Evolutionary conservation across 1,140 invertebrate species (phyloP).

Genomic region (Drosophila ironensis): DNA sequence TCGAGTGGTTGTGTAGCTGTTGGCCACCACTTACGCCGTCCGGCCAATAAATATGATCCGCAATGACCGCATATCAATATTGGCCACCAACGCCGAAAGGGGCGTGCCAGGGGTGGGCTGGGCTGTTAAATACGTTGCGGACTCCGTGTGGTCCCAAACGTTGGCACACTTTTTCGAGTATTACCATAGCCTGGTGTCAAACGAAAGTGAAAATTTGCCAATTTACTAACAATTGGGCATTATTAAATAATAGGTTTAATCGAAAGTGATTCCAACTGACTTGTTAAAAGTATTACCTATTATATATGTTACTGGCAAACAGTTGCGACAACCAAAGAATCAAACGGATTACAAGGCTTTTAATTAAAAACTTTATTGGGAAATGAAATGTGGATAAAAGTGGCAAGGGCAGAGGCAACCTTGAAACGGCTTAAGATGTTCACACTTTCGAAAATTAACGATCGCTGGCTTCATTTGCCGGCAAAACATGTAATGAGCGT

Average conservation of each 20-base stretch:
- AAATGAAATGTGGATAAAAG: constrained; percentile 25
- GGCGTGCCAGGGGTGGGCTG: constrained; percentile 1
- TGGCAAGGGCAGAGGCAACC: constrained; percentile 3
- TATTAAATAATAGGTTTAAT: constrained; percentile 16
- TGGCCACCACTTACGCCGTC: constrained; percentile 15
- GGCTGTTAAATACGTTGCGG: neutral
- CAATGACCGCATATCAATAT: constrained; percentile 62
- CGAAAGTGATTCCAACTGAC: no score
- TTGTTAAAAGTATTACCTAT: no score
- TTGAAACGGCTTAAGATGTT: constrained; percentile 37
- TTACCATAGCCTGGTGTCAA: neutral
- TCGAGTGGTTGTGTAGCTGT: neutral
- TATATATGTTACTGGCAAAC: no score
- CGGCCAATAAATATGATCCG: constrained; percentile 39
- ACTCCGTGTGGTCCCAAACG: neutral
- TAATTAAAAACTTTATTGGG: constrained; percentile 46
- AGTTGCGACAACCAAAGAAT: neutral
- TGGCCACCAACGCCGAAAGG: constrained; percentile 30
- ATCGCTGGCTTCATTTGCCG: constrained; percentile 29
- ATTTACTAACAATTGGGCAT: neutral
- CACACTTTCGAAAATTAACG: constrained; percentile 49
- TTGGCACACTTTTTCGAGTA: constrained; percentile 12
- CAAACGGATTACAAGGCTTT: constrained; percentile 4
- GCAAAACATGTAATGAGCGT: constrained; percentile 33
- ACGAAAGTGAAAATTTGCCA: neutral